phyloP scores from a whole-genome alignment of 2,113 vertebrate species.

The Osmerus eperlanus region DNA sequence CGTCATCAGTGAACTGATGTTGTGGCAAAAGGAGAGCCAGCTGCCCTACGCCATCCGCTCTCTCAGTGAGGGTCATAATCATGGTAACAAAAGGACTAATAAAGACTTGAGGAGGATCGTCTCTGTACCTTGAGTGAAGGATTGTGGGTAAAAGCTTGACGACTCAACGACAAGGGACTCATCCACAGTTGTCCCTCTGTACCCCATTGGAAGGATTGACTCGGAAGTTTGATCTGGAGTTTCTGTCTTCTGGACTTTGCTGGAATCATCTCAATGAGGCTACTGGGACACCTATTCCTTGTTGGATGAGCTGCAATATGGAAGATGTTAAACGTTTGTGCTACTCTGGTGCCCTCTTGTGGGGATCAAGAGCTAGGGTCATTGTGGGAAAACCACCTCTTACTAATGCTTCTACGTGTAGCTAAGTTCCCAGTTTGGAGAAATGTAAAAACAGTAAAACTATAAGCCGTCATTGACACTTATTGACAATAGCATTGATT shows the following conservation, averaged over 20 bases:
- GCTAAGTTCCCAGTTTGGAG: too few species aligned
- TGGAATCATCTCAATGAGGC: too few species aligned
- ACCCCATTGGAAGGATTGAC: too few species aligned
- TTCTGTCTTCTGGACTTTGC: too few species aligned
- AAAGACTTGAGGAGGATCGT: conserved; percentile 30
- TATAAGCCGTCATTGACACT: too few species aligned
- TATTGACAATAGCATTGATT: too few species aligned
- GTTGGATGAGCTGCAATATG: too few species aligned
- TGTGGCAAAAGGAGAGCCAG: conserved; percentile 35
- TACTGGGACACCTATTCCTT: too few species aligned
- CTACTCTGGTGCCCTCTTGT: conserved; percentile 9
- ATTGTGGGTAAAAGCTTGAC: background rate
- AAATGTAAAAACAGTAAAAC: too few species aligned
- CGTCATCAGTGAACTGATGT: conserved; percentile 61
- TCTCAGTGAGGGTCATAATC: conserved; percentile 35
- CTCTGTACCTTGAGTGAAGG: conserved; percentile 48
- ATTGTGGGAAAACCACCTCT: background rate
- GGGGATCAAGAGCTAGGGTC: conserved; percentile 1
- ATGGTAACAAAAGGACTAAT: background rate
- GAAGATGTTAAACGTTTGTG: conserved; percentile 1
- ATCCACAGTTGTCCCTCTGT: background rate
- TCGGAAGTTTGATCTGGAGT: too few species aligned
- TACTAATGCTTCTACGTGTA: too few species aligned
- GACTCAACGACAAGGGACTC: background rate
- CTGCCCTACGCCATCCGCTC: conserved; percentile 1